Evolutionary conservation across 2,113 vertebrate genomes (phyloP), one percentile per base, ranked within the genome.

Genomic region (Xerus inauris): DNA sequence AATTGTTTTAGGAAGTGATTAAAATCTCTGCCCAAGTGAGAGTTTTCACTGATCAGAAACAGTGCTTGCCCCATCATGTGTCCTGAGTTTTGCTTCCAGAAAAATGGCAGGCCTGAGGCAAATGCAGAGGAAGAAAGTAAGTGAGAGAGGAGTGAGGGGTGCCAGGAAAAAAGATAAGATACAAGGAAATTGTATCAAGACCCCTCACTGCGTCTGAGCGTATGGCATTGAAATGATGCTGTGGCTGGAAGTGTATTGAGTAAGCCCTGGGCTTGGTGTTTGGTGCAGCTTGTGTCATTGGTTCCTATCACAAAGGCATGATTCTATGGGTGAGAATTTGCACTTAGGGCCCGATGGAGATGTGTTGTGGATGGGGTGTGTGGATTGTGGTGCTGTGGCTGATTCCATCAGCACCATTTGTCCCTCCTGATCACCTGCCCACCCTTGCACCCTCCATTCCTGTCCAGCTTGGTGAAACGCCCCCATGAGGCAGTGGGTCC

Each of bases 61-160:
- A 26, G 24, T 72, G 26, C 24, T 89, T 62, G 57, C 40, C 10
- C 32, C 42, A 83, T 14, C 1, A 8, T 2, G 8, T 12, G 12
- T 75, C 35, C 42, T 87, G 87, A 80, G 54, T 95, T 85, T 90
- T 30, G 30, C 0, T 35, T 92, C 54, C 79, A 92, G 82, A 45
- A 92, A 69, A 86, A 73, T 24, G n/a, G 51, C 6, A 32, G n/a
- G 20, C 1, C 16, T 47, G 40, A 92, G 51, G 62, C 71, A 81
- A 77, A 95, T 49, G 7, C n/a, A 88, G 65, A 89, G 26, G 76
- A n/a, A 80, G 32, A 32, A 83, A 72, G 45, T n/a, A 47, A 95
- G n/a, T 49, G n/a, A 62, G 20, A 87, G 42, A 89, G 30, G 28
- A 73, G 17, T 30, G 51, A 69, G 6, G 38, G 3, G 16, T 45